These are phyloP conservation scores for Thripadectes ignobilis DNA, from an alignment of 2,797 vertebrate genomes.

Conservation along the genomic window DNA sequence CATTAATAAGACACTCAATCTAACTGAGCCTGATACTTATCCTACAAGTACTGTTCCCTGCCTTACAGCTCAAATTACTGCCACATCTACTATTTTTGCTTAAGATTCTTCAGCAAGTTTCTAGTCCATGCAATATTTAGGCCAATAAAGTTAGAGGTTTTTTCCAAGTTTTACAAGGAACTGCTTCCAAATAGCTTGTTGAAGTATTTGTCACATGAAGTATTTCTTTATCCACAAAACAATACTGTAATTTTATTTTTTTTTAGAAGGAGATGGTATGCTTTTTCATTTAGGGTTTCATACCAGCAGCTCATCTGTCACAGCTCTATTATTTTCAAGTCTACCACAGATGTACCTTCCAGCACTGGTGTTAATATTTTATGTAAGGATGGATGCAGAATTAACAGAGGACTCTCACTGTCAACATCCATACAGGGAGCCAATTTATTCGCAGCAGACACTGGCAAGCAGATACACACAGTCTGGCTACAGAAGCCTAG, in stretches of 20 bases:
- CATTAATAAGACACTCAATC: neutral
- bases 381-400: neutral
- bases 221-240: neutral
- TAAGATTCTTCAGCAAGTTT: slow-evolving; percentile 20
- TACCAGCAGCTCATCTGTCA: neutral
- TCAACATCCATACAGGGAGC: neutral
- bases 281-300: neutral
- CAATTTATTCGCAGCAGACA: neutral
- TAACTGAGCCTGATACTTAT: neutral
- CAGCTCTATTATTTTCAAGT: neutral
- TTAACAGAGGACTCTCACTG: neutral
- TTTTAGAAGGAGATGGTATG: neutral
- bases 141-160: neutral
- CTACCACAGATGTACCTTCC: neutral
- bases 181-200: slow-evolving; percentile 21
- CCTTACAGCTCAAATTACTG: slow-evolving; percentile 37
- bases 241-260: neutral
- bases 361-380: neutral
- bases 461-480: neutral
- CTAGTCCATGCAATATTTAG: neutral
- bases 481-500: neutral
- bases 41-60: neutral
- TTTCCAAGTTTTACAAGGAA: neutral
- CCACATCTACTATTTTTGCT: slow-evolving; percentile 33
- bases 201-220: neutral